Conservation (phyloP, 2,797 vertebrate species). For the Parauchenoglanis ngamensis region DNA sequence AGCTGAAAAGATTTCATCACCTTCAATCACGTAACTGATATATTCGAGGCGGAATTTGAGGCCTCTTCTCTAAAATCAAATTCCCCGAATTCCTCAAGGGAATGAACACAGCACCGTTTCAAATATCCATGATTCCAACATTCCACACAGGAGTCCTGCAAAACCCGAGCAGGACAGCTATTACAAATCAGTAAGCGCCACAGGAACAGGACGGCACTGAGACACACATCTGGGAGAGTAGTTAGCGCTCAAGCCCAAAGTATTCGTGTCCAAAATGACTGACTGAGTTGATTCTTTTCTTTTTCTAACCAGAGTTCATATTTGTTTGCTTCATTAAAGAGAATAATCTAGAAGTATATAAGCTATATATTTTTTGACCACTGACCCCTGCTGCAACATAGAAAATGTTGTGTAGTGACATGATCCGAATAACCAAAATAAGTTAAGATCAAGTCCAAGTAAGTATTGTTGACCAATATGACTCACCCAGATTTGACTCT, state of each 20-base stretch:
- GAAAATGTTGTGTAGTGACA: background rate
- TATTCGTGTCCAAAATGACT: background rate
- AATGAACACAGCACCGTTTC: conserved; percentile 21
- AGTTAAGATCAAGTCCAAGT: background rate
- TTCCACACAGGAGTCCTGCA: conserved; percentile 23
- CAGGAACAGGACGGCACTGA: conserved; percentile 52
- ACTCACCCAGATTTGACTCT: background rate
- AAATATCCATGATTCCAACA: background rate
- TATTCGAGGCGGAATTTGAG: background rate
- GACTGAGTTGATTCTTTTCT: background rate
- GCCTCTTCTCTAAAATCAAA: background rate
- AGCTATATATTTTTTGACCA: background rate
- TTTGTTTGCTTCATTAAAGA: background rate
- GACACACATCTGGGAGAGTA: conserved; percentile 51
- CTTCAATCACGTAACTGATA: background rate
- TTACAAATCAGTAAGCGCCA: conserved; percentile 16
- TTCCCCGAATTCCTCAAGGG: conserved; percentile 13
- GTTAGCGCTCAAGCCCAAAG: conserved; percentile 24
- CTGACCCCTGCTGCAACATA: background rate
- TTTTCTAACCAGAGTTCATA: too few species aligned
- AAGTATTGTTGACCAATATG: background rate
- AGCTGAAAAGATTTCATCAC: background rate
- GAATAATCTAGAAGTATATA: background rate
- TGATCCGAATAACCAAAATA: background rate
- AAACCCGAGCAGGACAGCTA: conserved; percentile 6